Base-by-base conservation (phyloP, 2,888 invertebrate species). In the Escarpia spicata region DNA sequence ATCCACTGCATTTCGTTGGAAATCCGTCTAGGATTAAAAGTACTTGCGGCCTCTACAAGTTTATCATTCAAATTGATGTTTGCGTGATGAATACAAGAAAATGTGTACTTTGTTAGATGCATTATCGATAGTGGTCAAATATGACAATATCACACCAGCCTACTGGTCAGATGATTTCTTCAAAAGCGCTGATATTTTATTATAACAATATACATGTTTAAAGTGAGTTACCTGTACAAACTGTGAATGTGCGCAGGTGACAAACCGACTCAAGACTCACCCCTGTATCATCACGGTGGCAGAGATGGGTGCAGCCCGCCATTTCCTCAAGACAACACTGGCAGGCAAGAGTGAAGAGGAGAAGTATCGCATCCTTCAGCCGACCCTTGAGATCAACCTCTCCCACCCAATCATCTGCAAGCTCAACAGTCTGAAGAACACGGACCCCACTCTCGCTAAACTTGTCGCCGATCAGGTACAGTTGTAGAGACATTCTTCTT, bases 281-380 rank as follows among this genome's bases (percentile, higher is more conserved):
- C 99, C 99, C 0, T 99, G 99, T 96, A 98, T 99, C 0, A 97
- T 99, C 2, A 99, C 99, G 0, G 99, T 99, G 0, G 98, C 98
- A 94, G 99, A 99, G 97, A 99, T 99, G 99, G 99, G 98, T 0
- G 98, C 99, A 1, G 99, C 99, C 0, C 97, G 99, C 91, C 99
- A 99, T 96, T 99, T 99, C 95, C 98, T 99, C 92, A 97, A 98
- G 92, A 98, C 99, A 0, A 98, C 99, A 95, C 98, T 98, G 90
- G 96, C 96, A n/a, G 96, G 96, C 92, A 95, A 95, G 93, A 95
- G 95, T 43, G 95, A 95, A 37, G 98, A 99, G 95, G 98, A 98
- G 96, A 97, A 98, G 95, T 98, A 98, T 95, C 98, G 98, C 0
- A 96, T 99, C 93, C 97, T 99, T 92, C 98, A 99, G 95, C 99